Base-by-base conservation (phyloP, 2,797 vertebrate species). In the Streptopelia turtur region DNA sequence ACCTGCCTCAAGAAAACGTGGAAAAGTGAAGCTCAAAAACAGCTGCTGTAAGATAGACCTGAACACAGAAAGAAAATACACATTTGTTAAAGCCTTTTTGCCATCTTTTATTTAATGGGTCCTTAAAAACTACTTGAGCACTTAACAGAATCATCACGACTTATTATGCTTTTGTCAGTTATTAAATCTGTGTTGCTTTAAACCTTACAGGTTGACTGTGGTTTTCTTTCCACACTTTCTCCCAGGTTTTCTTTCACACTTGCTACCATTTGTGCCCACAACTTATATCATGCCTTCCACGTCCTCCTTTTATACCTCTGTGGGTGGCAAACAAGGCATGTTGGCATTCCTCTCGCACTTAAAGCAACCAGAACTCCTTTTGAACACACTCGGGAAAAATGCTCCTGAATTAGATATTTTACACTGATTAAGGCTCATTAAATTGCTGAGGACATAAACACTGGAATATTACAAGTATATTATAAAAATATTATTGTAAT, bases 41-140 rank as follows among this genome's bases (percentile, higher is more conserved):
- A 99, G 97, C 96, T 99, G 99, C 95, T 99, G 99, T 71, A 99
- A 98, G 95, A 99, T 97, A 77, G 99, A 99, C 99, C 99, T 99
- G 89, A 65, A 97, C 65, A 96, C 56, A 93, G 66, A 96, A 95
- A 96, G 64, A 94, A 6, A 83, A 91, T 47, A 89, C 28, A 14
- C 5, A 49, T 79, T 81, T 35, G n/a, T 92, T 47, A 87, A 60
- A 76, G 5, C 10, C 3, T 43, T 21, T 66, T 89, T 66, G 16
- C 11, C 13, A 31, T 45, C 27, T 61, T 60, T 65, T 35, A 31
- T 71, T 81, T 52, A 76, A 41, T 41, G 6, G 18, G n/a, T 56
- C 30, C 28, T 61, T 82, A 41, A 72, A 86, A 77, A 24, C 9
- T 41, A 72, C 10, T 65, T 8, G 23, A n/a, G 4, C 31, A 43